Percentiles rank a stretch among this genome's conserved stretches.
phyloP scores from a whole-genome alignment of 2,888 invertebrate species.

The Strigamia crassipes region DNA sequence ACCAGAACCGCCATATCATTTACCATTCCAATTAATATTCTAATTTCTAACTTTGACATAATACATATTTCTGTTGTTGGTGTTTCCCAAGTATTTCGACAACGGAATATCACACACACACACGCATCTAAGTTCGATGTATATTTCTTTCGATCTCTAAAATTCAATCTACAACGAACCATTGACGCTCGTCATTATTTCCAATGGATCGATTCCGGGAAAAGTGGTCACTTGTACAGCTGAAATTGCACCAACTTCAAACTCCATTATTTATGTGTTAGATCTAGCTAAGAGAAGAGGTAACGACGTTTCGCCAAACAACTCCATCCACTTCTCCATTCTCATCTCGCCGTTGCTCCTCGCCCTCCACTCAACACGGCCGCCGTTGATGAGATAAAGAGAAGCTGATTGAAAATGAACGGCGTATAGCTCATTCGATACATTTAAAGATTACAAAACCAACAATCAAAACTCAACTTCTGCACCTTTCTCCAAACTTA shows the following conservation, averaged over 20 bases:
- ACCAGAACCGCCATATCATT: background rate
- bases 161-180: background rate
- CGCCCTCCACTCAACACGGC: slow-evolving; percentile 28
- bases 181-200: background rate
- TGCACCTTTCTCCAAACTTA: background rate
- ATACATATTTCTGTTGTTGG: too few relatives aligned
- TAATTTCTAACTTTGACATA: background rate
- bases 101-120: too few relatives aligned
- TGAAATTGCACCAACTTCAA: slow-evolving; percentile 17
- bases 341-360: slow-evolving; percentile 13
- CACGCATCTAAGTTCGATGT: too few relatives aligned
- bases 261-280: slow-evolving; percentile 28
- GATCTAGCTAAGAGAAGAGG: slow-evolving; percentile 32
- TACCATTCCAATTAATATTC: background rate
- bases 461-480: background rate
- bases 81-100: too few relatives aligned
- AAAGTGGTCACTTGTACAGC: background rate
- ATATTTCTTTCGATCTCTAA: background rate
- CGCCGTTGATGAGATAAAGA: slow-evolving; percentile 37
- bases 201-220: background rate
- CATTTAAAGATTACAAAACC: background rate
- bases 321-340: slow-evolving; percentile 35
- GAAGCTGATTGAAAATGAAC: slow-evolving; percentile 39
- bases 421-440: slow-evolving; percentile 12
- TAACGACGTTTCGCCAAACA: slow-evolving; percentile 38